Percentiles rank a stretch among this genome's conserved stretches.
These are phyloP conservation scores for Orius laevigatus DNA, from an alignment of 1,140 invertebrate species.

Conservation along the genomic window DNA sequence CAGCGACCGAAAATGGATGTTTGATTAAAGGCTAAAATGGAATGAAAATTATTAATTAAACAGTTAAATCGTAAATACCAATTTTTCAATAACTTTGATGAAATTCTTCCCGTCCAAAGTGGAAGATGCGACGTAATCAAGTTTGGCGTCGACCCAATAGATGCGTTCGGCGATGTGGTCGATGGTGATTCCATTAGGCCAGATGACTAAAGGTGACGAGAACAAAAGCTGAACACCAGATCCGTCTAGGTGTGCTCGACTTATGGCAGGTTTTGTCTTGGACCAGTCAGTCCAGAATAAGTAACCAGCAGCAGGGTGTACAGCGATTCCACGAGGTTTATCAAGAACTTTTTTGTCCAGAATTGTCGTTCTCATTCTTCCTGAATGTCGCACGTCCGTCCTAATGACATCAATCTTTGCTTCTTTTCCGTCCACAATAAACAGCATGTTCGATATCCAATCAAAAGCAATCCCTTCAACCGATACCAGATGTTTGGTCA, in stretches of 20 bases:
- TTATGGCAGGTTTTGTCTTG: conserved; percentile 53
- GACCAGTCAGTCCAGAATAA: conserved; percentile 93
- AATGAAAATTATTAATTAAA: not conserved
- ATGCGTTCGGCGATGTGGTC: conserved; percentile 66
- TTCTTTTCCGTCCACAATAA: conserved; percentile 70
- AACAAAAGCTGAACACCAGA: conserved; percentile 51
- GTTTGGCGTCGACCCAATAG: conserved; percentile 73
- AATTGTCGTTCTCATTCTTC: conserved; percentile 62
- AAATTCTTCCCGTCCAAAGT: conserved; percentile 68
- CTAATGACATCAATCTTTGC: conserved; percentile 65
- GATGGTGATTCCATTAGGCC: conserved; percentile 78
- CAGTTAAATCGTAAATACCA: not conserved
- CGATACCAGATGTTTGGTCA: conserved; percentile 55
- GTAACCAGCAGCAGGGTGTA: conserved; percentile 69
- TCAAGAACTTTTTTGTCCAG: conserved; percentile 48
- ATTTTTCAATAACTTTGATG: conserved; percentile 39
- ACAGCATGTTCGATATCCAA: conserved; percentile 84
- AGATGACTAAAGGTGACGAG: conserved; percentile 40
- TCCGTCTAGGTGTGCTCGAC: conserved; percentile 73
- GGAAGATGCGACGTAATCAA: conserved; percentile 71
- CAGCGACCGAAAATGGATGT: conserved; percentile 71
- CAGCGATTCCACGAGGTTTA: conserved; percentile 73
- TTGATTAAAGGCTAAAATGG: conserved; percentile 33
- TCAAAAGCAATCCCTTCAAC: conserved; percentile 87
- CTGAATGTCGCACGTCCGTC: conserved; percentile 44